Base-by-base conservation (phyloP, 2,888 invertebrate species). In the Odontothrips loti region DNA sequence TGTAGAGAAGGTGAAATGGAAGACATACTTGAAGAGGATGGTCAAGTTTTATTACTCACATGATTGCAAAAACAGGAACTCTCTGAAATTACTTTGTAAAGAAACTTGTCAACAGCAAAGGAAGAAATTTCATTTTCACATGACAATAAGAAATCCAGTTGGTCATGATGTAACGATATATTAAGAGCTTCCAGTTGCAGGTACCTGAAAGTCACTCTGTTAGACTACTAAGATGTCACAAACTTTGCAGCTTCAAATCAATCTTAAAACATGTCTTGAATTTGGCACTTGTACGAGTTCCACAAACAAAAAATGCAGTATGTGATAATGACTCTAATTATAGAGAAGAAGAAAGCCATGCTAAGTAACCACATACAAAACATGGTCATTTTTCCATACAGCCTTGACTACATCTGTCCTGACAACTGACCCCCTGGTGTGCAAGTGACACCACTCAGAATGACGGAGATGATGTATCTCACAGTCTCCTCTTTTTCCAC, bases 371-470 rank as follows among this genome's bases (percentile, higher is more conserved):
- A 15, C 58, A 58, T 15, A 20, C 58, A 9, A 58, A 58, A 58
- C 20, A 17, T 58, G 58, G 20, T 20, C 58, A 58, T 17, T 58
- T 58, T 58, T 58, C 17, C 51, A 15, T 58, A 20, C 6, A 58
- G 58, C 20, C 58, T 23, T 68, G 68, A 68, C 68, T 68, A 68
- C 23, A 23, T n/a, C 8, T 68, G 12, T 75, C 68, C 68, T 75
- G 68, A 75, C 68, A 75, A 75, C 23, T 23, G 68, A 75, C 68
- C 68, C 68, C 68, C 68, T 75, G 68, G 23, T 75, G 68, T 75
- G 12, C 9, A 75, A 75, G 27, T 27, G 27, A 12, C 27, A 75
- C 68, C 27, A 75, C 68, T 27, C 68, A 75, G 68, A 75, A 27
- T 27, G 68, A 75, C 58, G 20, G 34, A 43, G 58, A 23, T 12